Percentiles rank a stretch among this genome's conserved stretches.
Evolutionary conservation across 2,797 vertebrate species (phyloP).

Genomic region (Geotria australis): DNA sequence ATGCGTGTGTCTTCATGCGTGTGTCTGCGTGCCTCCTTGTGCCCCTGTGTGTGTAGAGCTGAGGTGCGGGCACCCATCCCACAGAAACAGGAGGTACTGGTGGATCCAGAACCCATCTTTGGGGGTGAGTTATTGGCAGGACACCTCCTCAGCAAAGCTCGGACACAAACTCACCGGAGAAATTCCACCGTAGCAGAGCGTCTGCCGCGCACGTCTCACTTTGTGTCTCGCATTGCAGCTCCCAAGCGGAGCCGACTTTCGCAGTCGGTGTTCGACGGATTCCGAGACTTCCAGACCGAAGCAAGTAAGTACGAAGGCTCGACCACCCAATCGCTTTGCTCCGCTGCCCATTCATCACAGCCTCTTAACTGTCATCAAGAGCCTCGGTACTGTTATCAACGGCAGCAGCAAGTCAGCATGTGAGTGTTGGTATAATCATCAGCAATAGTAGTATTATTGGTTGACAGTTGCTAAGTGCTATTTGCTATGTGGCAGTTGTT

Average conservation of each 20-base stretch:
- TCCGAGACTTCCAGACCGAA: slow-evolving; percentile 95
- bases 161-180: no score
- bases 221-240: slow-evolving; percentile 13
- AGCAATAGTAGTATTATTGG: no score
- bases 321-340: slow-evolving; percentile 1
- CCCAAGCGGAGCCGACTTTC: slow-evolving; percentile 84
- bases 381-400: no score
- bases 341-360: no score
- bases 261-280: slow-evolving; percentile 93
- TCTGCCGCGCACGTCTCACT: no score
- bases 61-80: slow-evolving; percentile 92
- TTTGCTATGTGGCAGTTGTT: no score
- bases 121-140: slow-evolving; percentile 20
- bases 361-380: no score
- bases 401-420: no score
- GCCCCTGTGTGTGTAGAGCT: slow-evolving; percentile 20
- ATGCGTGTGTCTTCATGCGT: not conserved
- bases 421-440: no score
- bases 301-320: slow-evolving; percentile 23
- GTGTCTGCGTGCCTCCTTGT: not conserved
- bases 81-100: slow-evolving; percentile 92
- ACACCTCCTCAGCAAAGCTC: no score
- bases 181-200: no score
- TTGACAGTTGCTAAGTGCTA: no score
- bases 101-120: slow-evolving; percentile 87